Conservation (phyloP, 2,888 invertebrate genomes). For the Baronia brevicornis region DNA sequence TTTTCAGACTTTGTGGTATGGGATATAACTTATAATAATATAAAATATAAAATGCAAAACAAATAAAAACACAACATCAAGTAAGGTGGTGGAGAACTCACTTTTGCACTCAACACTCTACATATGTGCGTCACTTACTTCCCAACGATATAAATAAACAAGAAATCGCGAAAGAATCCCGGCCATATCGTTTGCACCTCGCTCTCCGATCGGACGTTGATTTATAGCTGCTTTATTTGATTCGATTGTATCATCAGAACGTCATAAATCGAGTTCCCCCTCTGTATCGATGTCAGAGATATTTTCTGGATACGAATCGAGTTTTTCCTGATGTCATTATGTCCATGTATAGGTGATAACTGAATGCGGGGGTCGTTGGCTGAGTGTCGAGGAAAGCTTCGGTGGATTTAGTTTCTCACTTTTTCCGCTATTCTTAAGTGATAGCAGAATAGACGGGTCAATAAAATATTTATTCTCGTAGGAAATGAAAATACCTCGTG, state of each 20-base stretch:
- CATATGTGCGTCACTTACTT: too few relatives aligned
- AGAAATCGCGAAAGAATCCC: too few relatives aligned
- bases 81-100: too few relatives aligned
- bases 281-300: constrained; percentile 31
- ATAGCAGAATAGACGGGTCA: too few relatives aligned
- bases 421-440: constrained; percentile 15
- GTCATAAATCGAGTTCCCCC: constrained; percentile 63
- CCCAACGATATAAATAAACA: too few relatives aligned
- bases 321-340: constrained; percentile 66
- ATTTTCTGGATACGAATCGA: constrained; percentile 43
- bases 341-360: constrained; percentile 61
- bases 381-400: constrained; percentile 31
- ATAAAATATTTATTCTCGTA: constrained; percentile 9
- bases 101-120: too few relatives aligned
- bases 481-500: constrained; percentile 10
- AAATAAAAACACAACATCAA: too few relatives aligned
- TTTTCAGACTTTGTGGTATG: too few relatives aligned
- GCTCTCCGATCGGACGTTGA: constrained; percentile 61
- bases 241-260: constrained; percentile 73
- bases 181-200: constrained; percentile 50
- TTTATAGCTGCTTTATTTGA: constrained; percentile 71
- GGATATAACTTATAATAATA: too few relatives aligned
- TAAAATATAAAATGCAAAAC: too few relatives aligned
- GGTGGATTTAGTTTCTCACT: constrained; percentile 30
- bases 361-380: constrained; percentile 36